phyloP scores from a whole-genome alignment of 2,113 vertebrate species.

The Dipodomys ordii region DNA sequence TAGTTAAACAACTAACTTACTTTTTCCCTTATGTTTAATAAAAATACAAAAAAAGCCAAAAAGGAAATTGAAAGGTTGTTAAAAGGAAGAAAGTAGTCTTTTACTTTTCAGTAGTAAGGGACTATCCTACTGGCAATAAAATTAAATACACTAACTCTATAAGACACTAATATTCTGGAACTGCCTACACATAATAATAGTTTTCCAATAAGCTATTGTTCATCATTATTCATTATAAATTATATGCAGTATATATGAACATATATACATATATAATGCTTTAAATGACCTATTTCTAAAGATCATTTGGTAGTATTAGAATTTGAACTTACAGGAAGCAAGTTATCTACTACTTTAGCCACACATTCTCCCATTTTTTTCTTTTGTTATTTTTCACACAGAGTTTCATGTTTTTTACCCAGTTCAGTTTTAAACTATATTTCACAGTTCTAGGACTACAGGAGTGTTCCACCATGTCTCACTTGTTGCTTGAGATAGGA shows the following conservation, averaged over 20 bases:
- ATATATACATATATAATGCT: background rate
- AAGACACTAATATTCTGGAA: slow-evolving; percentile 25
- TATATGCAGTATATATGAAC: background rate
- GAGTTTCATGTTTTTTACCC: too few species aligned
- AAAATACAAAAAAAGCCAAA: slow-evolving; percentile 15
- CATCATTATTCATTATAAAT: slow-evolving; percentile 6
- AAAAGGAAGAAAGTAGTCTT: slow-evolving; percentile 4
- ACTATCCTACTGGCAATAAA: background rate
- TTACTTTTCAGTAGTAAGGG: slow-evolving; percentile 27
- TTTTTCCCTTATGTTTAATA: slow-evolving; percentile 35
- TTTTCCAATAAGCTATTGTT: background rate
- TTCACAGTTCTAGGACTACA: too few species aligned
- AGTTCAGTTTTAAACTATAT: too few species aligned
- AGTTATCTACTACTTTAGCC: too few species aligned
- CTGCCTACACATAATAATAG: background rate
- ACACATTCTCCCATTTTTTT: too few species aligned
- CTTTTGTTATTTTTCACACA: too few species aligned
- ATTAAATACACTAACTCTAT: slow-evolving; percentile 19
- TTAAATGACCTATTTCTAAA: slow-evolving; percentile 43
- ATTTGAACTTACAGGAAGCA: too few species aligned
- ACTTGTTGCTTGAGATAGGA: too few species aligned
- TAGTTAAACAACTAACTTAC: background rate
- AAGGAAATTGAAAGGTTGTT: background rate
- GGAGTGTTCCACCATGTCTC: too few species aligned
- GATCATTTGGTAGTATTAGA: too few species aligned